Conservation (phyloP, 2,797 vertebrate genomes). For the Liasis olivaceus region DNA sequence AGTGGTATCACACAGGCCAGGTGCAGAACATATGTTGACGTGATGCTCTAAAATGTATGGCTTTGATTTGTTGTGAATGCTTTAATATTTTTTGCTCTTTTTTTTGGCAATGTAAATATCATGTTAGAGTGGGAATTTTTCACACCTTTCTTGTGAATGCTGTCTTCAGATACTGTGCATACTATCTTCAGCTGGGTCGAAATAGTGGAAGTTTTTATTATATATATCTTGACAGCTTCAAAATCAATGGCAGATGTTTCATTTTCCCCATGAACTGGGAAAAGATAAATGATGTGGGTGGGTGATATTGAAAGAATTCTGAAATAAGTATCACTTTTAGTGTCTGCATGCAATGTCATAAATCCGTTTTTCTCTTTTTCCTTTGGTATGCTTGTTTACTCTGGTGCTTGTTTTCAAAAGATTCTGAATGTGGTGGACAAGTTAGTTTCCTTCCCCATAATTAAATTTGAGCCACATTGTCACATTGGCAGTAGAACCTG, state of each 20-base stretch:
- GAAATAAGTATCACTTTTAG: not conserved
- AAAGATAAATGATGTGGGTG: not conserved
- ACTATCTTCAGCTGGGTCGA: not conserved
- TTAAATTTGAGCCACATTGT: not conserved
- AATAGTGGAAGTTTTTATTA: constrained; percentile 1
- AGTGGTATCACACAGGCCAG: not conserved
- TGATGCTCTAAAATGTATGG: not conserved
- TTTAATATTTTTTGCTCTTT: not conserved
- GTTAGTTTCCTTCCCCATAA: not conserved
- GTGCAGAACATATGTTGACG: not conserved
- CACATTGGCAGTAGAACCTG: not conserved
- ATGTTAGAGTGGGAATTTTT: rapidly evolving
- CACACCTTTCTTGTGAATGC: not conserved
- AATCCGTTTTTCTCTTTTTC: not conserved
- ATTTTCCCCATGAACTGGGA: not conserved
- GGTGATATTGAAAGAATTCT: not conserved
- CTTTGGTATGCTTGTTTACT: not conserved
- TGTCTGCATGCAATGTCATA: not conserved
- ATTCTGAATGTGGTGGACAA: not conserved
- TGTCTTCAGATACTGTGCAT: not conserved
- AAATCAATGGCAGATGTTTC: not conserved
- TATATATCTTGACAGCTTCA: not conserved
- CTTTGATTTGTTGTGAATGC: constrained; percentile 3
- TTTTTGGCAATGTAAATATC: not conserved
- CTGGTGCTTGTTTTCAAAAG: not conserved